These are phyloP conservation scores for Hemicordylus capensis DNA, from an alignment of 2,113 vertebrate species.

Conservation along the genomic window DNA sequence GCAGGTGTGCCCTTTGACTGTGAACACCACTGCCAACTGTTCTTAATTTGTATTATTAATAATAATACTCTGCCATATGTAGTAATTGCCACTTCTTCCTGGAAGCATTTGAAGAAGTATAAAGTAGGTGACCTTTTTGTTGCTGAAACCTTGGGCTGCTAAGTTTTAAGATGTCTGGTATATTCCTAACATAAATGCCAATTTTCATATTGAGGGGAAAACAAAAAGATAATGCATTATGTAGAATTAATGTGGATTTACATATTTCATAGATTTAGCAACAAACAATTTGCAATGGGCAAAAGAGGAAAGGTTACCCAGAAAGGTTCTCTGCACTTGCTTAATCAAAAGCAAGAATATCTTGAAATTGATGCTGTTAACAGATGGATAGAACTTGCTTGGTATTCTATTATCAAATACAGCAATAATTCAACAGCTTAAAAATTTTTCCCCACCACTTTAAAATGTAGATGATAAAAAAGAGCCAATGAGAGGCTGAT, in stretches of 20 bases:
- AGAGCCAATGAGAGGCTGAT: background rate
- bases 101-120: background rate
- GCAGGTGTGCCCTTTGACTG: background rate
- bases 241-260: background rate
- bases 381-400: background rate
- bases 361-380: background rate
- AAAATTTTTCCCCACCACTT: background rate
- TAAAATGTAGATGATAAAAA: background rate
- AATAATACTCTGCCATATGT: background rate
- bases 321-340: background rate
- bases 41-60: background rate
- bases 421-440: background rate
- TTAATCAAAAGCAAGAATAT: background rate
- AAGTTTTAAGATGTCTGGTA: background rate
- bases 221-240: background rate
- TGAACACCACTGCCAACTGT: background rate
- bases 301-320: rapidly evolving
- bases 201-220: background rate
- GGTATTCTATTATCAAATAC: background rate
- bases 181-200: background rate
- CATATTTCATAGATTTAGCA: background rate
- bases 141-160: background rate
- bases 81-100: background rate
- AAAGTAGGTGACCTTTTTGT: background rate
- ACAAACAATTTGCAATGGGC: background rate